Percentiles rank a stretch among this genome's conserved stretches.
Evolutionary conservation across 2,797 vertebrate genomes (phyloP).

Genomic region (Emys orbicularis): DNA sequence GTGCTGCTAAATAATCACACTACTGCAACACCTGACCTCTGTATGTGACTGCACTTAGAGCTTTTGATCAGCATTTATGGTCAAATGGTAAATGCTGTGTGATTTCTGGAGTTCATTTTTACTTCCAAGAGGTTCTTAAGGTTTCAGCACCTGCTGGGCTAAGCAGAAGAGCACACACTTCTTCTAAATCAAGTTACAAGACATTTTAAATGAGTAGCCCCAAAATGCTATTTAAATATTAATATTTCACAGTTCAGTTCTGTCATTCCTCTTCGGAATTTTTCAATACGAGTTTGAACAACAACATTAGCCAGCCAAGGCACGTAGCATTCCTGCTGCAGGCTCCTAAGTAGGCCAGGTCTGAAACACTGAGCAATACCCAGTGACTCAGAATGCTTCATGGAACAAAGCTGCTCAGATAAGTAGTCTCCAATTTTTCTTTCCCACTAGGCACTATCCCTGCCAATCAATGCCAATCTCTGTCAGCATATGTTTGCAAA

Average conservation of each 20-base stretch:
- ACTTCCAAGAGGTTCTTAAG: not conserved
- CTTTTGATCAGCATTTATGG: not conserved
- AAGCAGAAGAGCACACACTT: not conserved
- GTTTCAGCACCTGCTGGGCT: not conserved
- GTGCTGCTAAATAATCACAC: not conserved
- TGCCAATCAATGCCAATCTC: not conserved
- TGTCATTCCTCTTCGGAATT: not conserved
- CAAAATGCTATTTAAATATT: not conserved
- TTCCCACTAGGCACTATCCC: not conserved
- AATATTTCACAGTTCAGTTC: not conserved
- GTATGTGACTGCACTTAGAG: accelerated
- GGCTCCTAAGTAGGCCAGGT: not conserved
- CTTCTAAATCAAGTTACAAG: not conserved
- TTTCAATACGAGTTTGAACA: not conserved
- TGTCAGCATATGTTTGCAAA: not conserved
- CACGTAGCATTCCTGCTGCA: not conserved
- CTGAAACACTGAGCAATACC: conserved; percentile 9
- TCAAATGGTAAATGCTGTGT: not conserved
- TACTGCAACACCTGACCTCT: not conserved
- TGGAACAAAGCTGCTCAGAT: conserved; percentile 39
- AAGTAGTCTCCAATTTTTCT: not conserved
- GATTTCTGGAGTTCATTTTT: not conserved
- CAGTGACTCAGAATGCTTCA: not conserved
- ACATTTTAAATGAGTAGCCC: not conserved
- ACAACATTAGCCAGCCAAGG: conserved; percentile 4